Evolutionary conservation across 2,113 vertebrate genomes (phyloP), one percentile per base, ranked within the genome.

Genomic region (Dipodomys spectabilis): DNA sequence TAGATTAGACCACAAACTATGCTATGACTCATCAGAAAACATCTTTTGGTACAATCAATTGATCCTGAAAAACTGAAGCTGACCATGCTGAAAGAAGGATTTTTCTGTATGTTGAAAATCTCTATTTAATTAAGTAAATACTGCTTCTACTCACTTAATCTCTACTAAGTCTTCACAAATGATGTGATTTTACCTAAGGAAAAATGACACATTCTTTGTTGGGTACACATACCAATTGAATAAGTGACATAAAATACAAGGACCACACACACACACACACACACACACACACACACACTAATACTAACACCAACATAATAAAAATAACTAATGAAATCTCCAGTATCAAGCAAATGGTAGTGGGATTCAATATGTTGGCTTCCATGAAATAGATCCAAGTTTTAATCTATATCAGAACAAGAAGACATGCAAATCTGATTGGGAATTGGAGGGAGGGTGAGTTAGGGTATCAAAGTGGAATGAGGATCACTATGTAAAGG

Each of bases 121-220:
- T 23, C 80, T 92, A 16, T 45, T 94, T 85, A 94, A 82, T 82
- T 86, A 92, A 71, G 57, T 71, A 92, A 71, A 87, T 23, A 72
- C n/a, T 92, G 13, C 39, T 85, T 75, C 25, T 65, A 74, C 19
- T 95, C 71, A 75, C 82, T 88, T 90, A 78, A 80, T 80, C 82
- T 93, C 74, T 80, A 45, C 10, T 78, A 93, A 82, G 53, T 83
- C 75, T 91, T 96, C 68, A 86, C 44, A 90, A 93, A 91, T 72
- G 73, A 86, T 73, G 7, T 30, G 53, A 83, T 93, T 93, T 96
- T 90, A 88, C 74, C 88, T 75, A 64, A 92, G 62, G 23, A 53
- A 8, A 95, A 91, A 78, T 90, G 82, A 86, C 71, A 94, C 15
- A 39, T 93, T 86, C 81, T 93, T 95, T 75, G 5, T 93, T 92